Conservation (phyloP, 2,888 invertebrate genomes). For the Drosophila quasianomalipes region DNA sequence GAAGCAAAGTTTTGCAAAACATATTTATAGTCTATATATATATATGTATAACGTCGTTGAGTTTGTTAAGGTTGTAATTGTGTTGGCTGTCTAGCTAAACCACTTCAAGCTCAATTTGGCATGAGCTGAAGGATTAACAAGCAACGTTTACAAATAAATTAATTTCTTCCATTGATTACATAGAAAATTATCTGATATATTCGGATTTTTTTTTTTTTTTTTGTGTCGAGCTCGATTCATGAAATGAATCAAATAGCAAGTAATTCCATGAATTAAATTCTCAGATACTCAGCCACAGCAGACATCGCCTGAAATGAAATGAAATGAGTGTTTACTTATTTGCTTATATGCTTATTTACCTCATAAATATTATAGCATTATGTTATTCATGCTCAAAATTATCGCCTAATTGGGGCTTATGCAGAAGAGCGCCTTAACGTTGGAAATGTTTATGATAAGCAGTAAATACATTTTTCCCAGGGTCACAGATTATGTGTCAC, state of each 20-base stretch:
- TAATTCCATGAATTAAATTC: neutral
- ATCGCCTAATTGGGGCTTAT: constrained; percentile 29
- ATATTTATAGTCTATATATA: neutral
- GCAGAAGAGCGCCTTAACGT: constrained; percentile 5
- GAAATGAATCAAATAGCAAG: neutral
- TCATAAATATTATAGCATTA: constrained; percentile 11
- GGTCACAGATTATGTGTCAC: constrained; percentile 29
- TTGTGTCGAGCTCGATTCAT: neutral
- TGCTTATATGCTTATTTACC: constrained; percentile 22
- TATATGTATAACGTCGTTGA: neutral
- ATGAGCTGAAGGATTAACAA: neutral
- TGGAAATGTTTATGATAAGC: constrained; percentile 16
- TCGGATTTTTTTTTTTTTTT: neutral
- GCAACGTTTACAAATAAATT: neutral
- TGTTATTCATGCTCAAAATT: constrained; percentile 13
- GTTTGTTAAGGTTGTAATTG: neutral
- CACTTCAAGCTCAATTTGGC: constrained; percentile 2
- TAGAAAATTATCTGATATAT: neutral
- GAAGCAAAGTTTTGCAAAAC: neutral
- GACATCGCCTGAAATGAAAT: constrained; percentile 5
- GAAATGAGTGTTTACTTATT: constrained; percentile 50
- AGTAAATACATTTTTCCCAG: constrained; percentile 7
- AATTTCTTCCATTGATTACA: neutral
- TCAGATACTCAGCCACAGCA: neutral
- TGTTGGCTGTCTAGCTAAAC: neutral